These are phyloP conservation scores for Hylaeus volcanicus DNA, from an alignment of 1,140 invertebrate species.

Conservation along the genomic window DNA sequence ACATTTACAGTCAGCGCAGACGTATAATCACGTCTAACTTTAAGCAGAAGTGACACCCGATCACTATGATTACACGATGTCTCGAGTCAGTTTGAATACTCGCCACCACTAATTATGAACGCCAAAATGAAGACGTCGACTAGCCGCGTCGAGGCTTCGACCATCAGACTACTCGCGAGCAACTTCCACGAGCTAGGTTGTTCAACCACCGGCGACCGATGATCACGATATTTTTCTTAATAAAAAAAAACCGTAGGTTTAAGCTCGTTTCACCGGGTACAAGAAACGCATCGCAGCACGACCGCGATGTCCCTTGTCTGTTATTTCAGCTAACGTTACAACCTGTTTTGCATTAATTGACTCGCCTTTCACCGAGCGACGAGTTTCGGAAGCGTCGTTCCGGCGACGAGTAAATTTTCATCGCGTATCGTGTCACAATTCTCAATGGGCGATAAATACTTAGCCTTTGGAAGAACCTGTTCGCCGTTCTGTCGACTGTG, in stretches of 20 bases:
- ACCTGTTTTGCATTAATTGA: constrained; percentile 36
- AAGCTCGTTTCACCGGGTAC: neutral
- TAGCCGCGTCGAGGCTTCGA: too few relatives aligned
- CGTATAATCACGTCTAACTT: too few relatives aligned
- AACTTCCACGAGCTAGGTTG: too few relatives aligned
- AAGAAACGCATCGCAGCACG: neutral
- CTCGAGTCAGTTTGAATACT: too few relatives aligned
- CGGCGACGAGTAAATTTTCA: constrained; percentile 27
- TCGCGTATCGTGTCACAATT: neutral
- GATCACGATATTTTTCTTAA: too few relatives aligned
- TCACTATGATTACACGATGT: too few relatives aligned
- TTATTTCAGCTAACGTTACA: constrained; percentile 16
- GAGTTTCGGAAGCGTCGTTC: neutral
- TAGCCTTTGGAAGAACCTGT: constrained; percentile 21
- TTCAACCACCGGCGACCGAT: too few relatives aligned
- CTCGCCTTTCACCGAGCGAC: neutral
- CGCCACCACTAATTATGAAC: too few relatives aligned
- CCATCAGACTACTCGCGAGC: too few relatives aligned
- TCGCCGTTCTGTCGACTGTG: neutral
- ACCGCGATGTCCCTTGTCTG: neutral
- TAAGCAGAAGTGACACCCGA: too few relatives aligned
- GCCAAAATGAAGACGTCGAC: too few relatives aligned
- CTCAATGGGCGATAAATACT: constrained; percentile 14
- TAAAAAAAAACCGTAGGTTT: neutral
- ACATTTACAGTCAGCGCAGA: too few relatives aligned